Evolutionary conservation across 2,113 vertebrate genomes (phyloP).

Genomic region (human): DNA sequence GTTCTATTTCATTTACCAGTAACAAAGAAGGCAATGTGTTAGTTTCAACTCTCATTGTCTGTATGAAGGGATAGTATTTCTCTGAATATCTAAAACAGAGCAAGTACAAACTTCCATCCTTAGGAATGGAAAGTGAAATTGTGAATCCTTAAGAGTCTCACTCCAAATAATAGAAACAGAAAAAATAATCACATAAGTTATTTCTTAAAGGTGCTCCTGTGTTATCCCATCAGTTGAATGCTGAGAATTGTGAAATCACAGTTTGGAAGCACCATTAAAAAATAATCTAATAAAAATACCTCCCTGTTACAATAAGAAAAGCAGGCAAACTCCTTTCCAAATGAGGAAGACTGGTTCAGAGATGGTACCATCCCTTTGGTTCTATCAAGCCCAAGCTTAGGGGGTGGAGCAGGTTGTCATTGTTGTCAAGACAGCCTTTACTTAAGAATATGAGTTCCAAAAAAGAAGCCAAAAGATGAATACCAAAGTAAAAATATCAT

Average conservation of each 20-base stretch:
- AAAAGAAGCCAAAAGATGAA: background rate
- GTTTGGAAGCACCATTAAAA: background rate
- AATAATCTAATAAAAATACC: background rate
- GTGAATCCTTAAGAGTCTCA: background rate
- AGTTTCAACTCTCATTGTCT: background rate
- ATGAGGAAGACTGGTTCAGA: background rate
- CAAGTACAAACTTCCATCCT: background rate
- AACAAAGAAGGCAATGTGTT: background rate
- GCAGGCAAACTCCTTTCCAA: background rate
- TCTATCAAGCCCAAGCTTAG: accelerated
- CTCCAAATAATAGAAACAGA: background rate
- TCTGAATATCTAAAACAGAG: background rate
- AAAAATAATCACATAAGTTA: background rate
- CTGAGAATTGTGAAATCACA: background rate
- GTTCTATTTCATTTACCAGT: background rate
- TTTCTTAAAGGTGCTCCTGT: background rate
- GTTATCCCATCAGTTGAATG: background rate
- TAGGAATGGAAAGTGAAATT: background rate
- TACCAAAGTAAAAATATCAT: background rate
- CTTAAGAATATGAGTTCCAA: background rate
- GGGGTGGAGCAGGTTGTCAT: accelerated
- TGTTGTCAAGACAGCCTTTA: background rate
- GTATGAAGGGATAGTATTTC: background rate
- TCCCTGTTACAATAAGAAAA: background rate
- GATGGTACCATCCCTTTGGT: accelerated